These are phyloP conservation scores for Synaphobranchus kaupii DNA, from an alignment of 2,797 vertebrate genomes.

Conservation along the genomic window DNA sequence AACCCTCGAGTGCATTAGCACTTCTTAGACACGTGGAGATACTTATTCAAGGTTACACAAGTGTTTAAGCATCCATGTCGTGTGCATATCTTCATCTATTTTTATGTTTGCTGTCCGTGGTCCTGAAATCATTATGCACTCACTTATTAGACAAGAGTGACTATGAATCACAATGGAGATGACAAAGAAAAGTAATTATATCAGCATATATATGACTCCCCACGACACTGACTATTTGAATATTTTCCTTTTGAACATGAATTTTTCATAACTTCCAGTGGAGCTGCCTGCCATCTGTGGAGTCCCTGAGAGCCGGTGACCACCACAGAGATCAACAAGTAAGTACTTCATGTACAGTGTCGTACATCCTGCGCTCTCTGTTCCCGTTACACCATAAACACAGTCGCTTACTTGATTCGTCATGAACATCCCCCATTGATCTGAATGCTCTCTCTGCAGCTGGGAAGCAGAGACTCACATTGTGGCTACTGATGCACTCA, in stretches of 20 bases:
- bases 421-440: not conserved
- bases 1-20: not conserved
- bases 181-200: not conserved
- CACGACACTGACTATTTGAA: not conserved
- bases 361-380: not conserved
- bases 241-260: not conserved
- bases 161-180: not conserved
- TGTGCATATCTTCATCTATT: not conserved
- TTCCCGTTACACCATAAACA: not conserved
- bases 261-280: not conserved
- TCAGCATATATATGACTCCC: not conserved
- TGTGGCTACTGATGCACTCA: not conserved
- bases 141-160: not conserved
- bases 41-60: not conserved
- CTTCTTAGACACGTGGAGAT: not conserved
- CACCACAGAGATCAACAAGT: not conserved
- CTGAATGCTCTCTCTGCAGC: not conserved
- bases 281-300: not conserved
- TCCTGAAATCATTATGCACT: conserved; percentile 19
- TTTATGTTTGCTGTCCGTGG: conserved; percentile 28
- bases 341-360: not conserved
- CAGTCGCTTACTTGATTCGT: too few species aligned
- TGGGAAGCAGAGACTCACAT: not conserved
- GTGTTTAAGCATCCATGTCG: not conserved
- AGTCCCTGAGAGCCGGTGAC: not conserved